Evolutionary conservation across 2,888 invertebrate species (phyloP), one percentile per base, ranked within the genome.

Genomic region (Chrysotoxum bicinctum): DNA sequence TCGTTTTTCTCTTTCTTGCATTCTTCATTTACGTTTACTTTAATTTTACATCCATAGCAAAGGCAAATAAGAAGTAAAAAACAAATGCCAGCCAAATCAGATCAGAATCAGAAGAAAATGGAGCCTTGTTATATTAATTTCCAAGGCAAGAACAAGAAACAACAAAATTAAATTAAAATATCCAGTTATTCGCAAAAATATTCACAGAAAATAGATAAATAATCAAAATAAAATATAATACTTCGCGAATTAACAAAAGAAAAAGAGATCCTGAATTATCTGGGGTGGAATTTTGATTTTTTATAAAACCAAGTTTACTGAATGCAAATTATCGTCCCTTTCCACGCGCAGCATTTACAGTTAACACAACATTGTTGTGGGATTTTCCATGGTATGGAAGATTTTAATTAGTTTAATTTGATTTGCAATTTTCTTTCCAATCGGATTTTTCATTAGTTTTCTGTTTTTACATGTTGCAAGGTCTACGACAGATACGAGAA

Each of bases 401-500:
- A 14, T 58, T 58, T 58, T 37, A 58, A 58, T 58, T 37, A 37
- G 21, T 14, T 58, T 58, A 58, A 58, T 35, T 58, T 37, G 35
- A 58, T 58, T 32, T 54, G 54, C 3, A 26, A 1, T 26, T 56
- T 19, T 19, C n/a, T 12, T 43, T 21, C 1, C 8, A 8, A 37
- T 58, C 16, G 10, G 21, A 26, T 8, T 26, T 16, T 30, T 50
- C 9, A 35, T 37, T 54, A 3, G n/a, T 32, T 43, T 69, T 12
- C 16, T 26, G 8, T 60, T 64, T 48, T 45, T 30, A 43, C 16
- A 10, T 19, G 3, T 6, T 26, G 26, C 7, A n/a, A n/a, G 64
- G 64, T 45, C 26, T 64, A 30, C 45, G 45, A 64, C n/a, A 43
- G 2, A 45, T 45, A 21, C 45, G 64, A 64, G 19, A 89, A 85